phyloP scores from a whole-genome alignment of 2,113 vertebrate species.

The Bombycilla garrulus region DNA sequence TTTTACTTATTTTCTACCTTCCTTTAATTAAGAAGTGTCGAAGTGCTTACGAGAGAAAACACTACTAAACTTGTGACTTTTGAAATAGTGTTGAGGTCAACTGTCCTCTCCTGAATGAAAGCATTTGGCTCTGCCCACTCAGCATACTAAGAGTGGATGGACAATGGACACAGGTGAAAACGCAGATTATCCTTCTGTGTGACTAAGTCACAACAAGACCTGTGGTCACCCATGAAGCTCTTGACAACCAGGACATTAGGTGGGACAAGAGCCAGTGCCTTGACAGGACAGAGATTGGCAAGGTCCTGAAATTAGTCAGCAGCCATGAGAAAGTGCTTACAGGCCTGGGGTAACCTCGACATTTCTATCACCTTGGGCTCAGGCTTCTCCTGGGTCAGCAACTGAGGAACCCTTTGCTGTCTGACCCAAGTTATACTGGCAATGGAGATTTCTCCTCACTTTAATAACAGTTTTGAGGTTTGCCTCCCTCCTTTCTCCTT shows the following conservation, averaged over 20 bases:
- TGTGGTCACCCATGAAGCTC: neutral
- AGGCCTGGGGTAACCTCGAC: neutral
- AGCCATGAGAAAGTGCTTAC: neutral
- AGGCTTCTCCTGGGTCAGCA: neutral
- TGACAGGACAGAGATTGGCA: neutral
- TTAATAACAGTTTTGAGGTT: neutral
- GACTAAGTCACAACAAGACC: neutral
- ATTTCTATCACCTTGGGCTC: neutral
- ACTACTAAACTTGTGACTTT: neutral
- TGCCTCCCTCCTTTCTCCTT: neutral
- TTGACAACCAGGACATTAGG: neutral
- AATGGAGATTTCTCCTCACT: neutral
- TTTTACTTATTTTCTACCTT: neutral
- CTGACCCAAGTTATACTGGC: neutral
- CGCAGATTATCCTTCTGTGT: neutral
- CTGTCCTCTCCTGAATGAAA: neutral
- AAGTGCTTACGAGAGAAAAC: neutral
- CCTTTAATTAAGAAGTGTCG: neutral
- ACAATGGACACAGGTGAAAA: neutral
- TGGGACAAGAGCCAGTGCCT: neutral
- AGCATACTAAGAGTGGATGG: neutral
- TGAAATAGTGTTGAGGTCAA: neutral
- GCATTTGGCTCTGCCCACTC: neutral
- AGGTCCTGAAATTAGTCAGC: neutral
- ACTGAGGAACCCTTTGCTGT: neutral